Evolutionary conservation across 92 coral and sea anemone genomes (phyloP), one percentile per base, ranked within the genome.

Genomic region (Palythoa heliodiscus): DNA sequence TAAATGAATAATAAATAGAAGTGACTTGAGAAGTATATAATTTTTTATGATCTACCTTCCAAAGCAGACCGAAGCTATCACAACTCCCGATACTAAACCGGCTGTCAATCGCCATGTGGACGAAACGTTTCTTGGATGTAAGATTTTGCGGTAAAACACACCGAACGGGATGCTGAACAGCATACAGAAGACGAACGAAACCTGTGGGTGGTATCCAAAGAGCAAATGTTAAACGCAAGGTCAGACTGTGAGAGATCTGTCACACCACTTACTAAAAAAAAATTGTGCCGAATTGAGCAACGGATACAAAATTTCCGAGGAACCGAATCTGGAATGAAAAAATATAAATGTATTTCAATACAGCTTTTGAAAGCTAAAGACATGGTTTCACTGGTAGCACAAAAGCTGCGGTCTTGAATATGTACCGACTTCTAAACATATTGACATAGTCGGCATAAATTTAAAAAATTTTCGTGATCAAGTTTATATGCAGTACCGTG

Each of bases 41-140:
- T 24, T 6, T 19, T 11, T 37, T 7, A 24, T 61, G 11, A 35
- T 92, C 25, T 52, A 95, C 98, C 95, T 95, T 71, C 89, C 83
- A 70, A 91, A 81, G 89, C 95, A 93, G 19, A 93, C 61, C 98
- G 91, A 95, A 1, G 91, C 95, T 53, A 93, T 82, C 35, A 63
- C 50, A 11, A 92, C 52, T 25, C 98, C 98, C 91, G 93, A 85
- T 1, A 86, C 7, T 67, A 95, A n/a, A 15, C 94, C 92, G 14
- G 78, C 87, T 7, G 76, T 61, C 64, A 90, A 87, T 58, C 98
- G 89, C n/a, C 91, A 74, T 13, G 29, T 67, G 11, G 92, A 85
- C 3, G 92, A 77, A 67, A 87, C 96, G 50, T 84, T 87, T 48
- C 39, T 75, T 7, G 95, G 98, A 66, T 91, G 91, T 15, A 92